These are phyloP conservation scores for Misgurnus anguillicaudatus DNA, from an alignment of 2,113 vertebrate genomes.

Conservation along the genomic window DNA sequence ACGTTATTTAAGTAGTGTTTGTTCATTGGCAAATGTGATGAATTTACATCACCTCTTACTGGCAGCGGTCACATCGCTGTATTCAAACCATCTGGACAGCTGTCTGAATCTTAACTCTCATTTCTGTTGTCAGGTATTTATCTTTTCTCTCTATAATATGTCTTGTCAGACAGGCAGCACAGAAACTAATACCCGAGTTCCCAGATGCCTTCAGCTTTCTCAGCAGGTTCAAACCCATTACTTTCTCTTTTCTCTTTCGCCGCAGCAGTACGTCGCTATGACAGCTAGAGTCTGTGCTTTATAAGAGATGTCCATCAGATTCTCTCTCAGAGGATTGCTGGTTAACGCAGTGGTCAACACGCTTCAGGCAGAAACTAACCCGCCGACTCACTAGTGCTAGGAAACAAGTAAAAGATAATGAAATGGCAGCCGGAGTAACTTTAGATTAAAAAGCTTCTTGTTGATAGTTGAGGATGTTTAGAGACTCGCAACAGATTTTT, in stretches of 20 bases:
- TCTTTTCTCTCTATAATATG: constrained; percentile 14
- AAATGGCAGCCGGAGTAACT: constrained; percentile 14
- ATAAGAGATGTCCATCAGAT: constrained; percentile 39
- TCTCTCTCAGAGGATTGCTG: not conserved
- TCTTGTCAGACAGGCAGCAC: constrained; percentile 28
- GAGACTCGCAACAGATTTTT: not conserved
- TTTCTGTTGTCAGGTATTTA: constrained; percentile 28
- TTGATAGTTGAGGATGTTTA: not conserved
- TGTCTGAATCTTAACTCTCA: not conserved
- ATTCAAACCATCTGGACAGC: too few species aligned
- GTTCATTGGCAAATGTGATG: too few species aligned
- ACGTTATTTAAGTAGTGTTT: too few species aligned
- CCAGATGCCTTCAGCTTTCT: constrained; percentile 23
- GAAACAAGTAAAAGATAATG: constrained; percentile 16
- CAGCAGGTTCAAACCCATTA: constrained; percentile 35
- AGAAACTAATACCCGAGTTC: constrained; percentile 40
- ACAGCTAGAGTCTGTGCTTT: constrained; percentile 30
- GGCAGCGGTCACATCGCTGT: too few species aligned
- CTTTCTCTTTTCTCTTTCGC: constrained; percentile 43
- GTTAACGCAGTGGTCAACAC: constrained; percentile 23
- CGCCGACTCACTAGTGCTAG: not conserved
- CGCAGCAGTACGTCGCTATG: constrained; percentile 20
- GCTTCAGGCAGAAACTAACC: constrained; percentile 23
- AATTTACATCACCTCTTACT: too few species aligned
- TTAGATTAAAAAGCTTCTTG: not conserved